A percentile compares a stretch with the other conserved stretches of the same genome.
Conservation (phyloP, 2,888 invertebrate genomes). For the Drosophila austrosaltans region DNA sequence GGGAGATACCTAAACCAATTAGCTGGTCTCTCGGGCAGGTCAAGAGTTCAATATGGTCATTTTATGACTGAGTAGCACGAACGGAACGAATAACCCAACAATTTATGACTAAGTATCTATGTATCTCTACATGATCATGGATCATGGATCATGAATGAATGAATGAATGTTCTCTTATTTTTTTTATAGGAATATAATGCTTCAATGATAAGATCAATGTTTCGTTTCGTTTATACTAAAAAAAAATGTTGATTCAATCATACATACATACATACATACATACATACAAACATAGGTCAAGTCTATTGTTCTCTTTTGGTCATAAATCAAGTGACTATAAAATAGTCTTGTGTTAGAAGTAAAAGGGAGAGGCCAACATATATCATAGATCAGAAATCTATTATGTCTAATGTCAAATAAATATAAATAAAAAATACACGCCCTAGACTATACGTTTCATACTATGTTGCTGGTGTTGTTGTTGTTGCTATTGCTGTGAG, state of each 20-base stretch:
- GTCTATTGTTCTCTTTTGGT: slow-evolving; percentile 31
- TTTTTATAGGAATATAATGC: background rate
- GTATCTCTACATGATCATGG: slow-evolving; percentile 35
- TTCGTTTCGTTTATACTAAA: slow-evolving; percentile 45
- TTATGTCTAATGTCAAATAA: slow-evolving; percentile 50
- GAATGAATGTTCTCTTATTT: slow-evolving; percentile 10
- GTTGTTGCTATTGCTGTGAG: slow-evolving; percentile 25
- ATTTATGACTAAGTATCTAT: slow-evolving; percentile 1
- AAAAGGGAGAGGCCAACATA: slow-evolving; percentile 4
- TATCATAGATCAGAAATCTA: slow-evolving; percentile 48
- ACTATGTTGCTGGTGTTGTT: slow-evolving; percentile 13
- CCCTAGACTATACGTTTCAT: slow-evolving; percentile 26
- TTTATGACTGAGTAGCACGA: slow-evolving; percentile 4
- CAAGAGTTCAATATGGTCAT: slow-evolving; percentile 65
- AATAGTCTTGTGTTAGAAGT: slow-evolving; percentile 3
- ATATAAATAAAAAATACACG: slow-evolving; percentile 41
- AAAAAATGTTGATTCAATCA: slow-evolving; percentile 38
- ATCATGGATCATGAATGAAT: slow-evolving; percentile 62
- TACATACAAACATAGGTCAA: slow-evolving; percentile 24
- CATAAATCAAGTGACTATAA: slow-evolving; percentile 45
- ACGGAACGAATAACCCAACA: background rate
- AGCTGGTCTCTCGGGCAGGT: slow-evolving; percentile 54
- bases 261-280: slow-evolving; percentile 26
- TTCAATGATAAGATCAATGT: slow-evolving; percentile 25
- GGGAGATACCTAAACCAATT: slow-evolving; percentile 60